phyloP scores from a whole-genome alignment of 1,140 invertebrate genomes.

The Nixonia krombeini region DNA sequence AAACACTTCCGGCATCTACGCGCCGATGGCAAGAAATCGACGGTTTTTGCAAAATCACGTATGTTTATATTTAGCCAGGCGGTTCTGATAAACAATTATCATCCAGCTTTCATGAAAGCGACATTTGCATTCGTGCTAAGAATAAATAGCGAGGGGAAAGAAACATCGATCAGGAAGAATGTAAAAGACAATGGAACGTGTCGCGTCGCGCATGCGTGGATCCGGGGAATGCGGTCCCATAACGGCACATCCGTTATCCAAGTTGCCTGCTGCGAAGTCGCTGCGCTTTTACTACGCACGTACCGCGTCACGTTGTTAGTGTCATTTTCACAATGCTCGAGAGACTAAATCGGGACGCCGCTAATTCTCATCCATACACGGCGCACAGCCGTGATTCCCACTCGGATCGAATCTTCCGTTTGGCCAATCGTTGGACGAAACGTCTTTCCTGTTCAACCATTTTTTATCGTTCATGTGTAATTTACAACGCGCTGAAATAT shows the following conservation, averaged over 20 bases:
- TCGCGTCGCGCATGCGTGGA: conserved; percentile 67
- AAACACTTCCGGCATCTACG: too few relatives aligned
- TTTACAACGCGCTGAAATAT: too few relatives aligned
- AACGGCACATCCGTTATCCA: conserved; percentile 68
- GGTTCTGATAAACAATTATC: too few relatives aligned
- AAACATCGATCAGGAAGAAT: conserved; percentile 47
- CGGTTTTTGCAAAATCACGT: too few relatives aligned
- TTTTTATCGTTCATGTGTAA: too few relatives aligned
- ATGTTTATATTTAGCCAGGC: too few relatives aligned
- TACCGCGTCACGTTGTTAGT: conserved; percentile 3
- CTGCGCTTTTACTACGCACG: conserved; percentile 40
- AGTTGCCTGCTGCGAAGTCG: conserved; percentile 51
- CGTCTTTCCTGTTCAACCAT: too few relatives aligned
- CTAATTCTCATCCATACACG: neutral
- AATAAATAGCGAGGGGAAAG: neutral
- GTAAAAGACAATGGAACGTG: conserved; percentile 64
- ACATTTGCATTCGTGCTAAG: neutral
- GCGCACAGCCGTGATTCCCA: too few relatives aligned
- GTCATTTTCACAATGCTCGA: conserved; percentile 3
- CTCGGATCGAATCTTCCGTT: too few relatives aligned
- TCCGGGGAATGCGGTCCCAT: conserved; percentile 65
- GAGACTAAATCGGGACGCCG: conserved; percentile 1
- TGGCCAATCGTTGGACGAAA: too few relatives aligned
- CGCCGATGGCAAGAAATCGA: too few relatives aligned
- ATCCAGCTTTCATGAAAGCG: neutral